Conservation (phyloP, 2,888 invertebrate genomes). For the Liopterus haemorrhoidalis region DNA sequence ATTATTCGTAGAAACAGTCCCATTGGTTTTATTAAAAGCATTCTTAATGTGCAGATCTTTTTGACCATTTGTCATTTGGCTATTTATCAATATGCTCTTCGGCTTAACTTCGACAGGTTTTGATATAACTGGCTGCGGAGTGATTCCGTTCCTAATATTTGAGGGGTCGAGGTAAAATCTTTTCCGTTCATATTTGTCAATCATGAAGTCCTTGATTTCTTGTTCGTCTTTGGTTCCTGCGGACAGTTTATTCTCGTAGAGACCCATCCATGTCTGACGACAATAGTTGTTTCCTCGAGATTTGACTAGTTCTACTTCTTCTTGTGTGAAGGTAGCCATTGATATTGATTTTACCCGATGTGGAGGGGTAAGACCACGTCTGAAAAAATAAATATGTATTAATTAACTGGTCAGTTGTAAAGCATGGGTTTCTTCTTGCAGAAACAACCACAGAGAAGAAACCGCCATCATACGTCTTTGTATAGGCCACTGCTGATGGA, state of each 20-base stretch:
- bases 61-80: background rate
- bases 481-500: too few species aligned
- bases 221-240: conserved; percentile 79
- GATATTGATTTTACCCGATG: conserved; percentile 98
- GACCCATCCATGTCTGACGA: conserved; percentile 85
- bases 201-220: conserved; percentile 87
- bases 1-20: conserved; percentile 27
- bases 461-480: too few species aligned
- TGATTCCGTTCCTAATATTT: conserved; percentile 6
- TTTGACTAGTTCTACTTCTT: conserved; percentile 89
- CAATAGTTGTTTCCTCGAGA: conserved; percentile 91
- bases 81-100: background rate
- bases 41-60: background rate
- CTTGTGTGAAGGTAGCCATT: conserved; percentile 94
- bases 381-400: conserved; percentile 53
- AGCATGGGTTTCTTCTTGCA: too few species aligned
- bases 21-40: conserved; percentile 14
- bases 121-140: conserved; percentile 2
- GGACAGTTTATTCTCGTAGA: conserved; percentile 68
- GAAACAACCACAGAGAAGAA: too few species aligned
- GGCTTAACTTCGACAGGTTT: conserved; percentile 20
- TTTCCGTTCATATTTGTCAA: conserved; percentile 91
- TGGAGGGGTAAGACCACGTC: conserved; percentile 94
- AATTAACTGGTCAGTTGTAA: too few species aligned
- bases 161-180: conserved; percentile 52